Evolutionary conservation across 1,140 invertebrate species (phyloP).

Genomic region (Euura lappo): DNA sequence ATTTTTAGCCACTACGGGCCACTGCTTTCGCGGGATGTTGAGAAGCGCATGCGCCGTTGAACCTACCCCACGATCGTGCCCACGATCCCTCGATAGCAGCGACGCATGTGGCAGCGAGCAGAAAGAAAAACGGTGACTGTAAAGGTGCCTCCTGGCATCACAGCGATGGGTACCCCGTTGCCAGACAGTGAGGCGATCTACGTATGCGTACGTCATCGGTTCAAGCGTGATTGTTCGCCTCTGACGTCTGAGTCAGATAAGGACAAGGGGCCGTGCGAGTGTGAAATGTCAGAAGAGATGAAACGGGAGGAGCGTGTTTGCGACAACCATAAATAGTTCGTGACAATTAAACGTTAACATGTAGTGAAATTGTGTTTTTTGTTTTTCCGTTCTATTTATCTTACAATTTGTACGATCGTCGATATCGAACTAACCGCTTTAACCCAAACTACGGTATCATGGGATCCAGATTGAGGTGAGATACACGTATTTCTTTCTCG

Average conservation of each 20-base stretch:
- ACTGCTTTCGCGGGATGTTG: too few relatives aligned
- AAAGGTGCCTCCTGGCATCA: too few relatives aligned
- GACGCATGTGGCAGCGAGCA: too few relatives aligned
- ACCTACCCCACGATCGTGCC: too few relatives aligned
- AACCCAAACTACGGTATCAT: constrained; percentile 40
- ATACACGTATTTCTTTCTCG: constrained; percentile 20
- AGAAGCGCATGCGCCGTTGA: too few relatives aligned
- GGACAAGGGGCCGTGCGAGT: neutral
- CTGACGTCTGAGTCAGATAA: neutral
- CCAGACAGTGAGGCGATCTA: too few relatives aligned
- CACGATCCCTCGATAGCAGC: too few relatives aligned
- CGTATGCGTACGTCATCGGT: neutral
- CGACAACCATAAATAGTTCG: constrained; percentile 7
- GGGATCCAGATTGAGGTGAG: constrained; percentile 57
- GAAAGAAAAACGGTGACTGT: too few relatives aligned
- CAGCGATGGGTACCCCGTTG: too few relatives aligned
- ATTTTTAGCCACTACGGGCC: too few relatives aligned
- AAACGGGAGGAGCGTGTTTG: neutral
- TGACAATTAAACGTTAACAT: neutral
- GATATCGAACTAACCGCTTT: neutral
- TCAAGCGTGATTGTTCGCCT: neutral
- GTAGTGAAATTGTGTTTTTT: neutral
- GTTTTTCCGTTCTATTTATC: neutral
- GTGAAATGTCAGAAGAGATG: constrained; percentile 8
- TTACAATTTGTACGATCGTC: neutral